Evolutionary conservation across 2,888 invertebrate genomes (phyloP), one percentile per base, ranked within the genome.

Genomic region (Leptarthrus brevirostris): DNA sequence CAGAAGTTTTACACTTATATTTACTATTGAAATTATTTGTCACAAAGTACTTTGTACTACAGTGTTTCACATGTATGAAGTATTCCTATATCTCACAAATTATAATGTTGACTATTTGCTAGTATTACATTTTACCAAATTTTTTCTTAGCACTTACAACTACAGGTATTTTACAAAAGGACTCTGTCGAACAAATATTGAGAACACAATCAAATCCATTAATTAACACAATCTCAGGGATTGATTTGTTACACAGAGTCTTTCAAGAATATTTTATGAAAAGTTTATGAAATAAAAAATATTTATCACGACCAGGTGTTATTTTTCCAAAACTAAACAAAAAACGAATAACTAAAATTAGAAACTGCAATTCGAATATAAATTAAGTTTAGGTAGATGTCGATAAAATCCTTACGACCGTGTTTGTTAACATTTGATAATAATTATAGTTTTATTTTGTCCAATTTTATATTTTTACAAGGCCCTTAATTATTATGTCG

Each of bases 261-360:
- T 64, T 64, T 64, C 61, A 30, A 61, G 30, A 64, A 64, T 64
- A 64, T 64, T 64, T 64, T 64, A 64, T 40, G 64, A 64, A 44
- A n/a, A 64, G 16, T 64, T 64, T 64, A 64, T 44, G 20, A 72
- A 10, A 47, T 47, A 34, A 36, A n/a, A 66, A 44, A 24, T 66
- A 2, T 44, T 1, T 40, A 36, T 24, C 66, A 40, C 12, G n/a
- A 44, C 20, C 18, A 44, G 20, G 10, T 49, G 16, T 24, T 53
- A 40, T 53, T 53, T 71, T 71, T 71, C 71, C 71, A 71, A 71
- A 71, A 71, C 71, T 71, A 71, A 71, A 71, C 71, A 71, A 22
- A 16, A 49, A 36, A 12, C 40, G n/a, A 40, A 58, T 58, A 36
- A 18, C 16, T 34, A 18, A 36, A 36, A 36, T 58, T 34, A 58